A percentile compares a stretch with the other conserved stretches of the same genome.
Conservation (phyloP, 2,113 vertebrate genomes). For the Indicator maculatus region DNA sequence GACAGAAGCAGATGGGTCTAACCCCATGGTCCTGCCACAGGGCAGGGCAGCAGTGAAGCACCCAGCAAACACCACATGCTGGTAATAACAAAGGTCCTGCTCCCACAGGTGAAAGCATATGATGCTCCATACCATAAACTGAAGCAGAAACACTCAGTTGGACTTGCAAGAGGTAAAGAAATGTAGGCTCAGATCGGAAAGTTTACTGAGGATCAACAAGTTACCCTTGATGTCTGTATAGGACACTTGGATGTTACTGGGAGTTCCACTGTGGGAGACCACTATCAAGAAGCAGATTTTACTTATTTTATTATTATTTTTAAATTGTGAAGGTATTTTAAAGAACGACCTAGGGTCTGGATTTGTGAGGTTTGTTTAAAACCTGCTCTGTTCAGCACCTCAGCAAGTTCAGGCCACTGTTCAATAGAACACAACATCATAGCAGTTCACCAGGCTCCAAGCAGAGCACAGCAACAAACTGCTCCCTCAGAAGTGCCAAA, state of each 20-base stretch:
- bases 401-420: not conserved
- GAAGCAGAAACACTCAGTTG: not conserved
- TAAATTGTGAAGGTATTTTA: not conserved
- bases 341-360: not conserved
- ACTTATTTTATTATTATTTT: not conserved
- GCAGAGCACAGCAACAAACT: fast-evolving
- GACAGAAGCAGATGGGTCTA: not conserved
- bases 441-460: not conserved
- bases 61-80: not conserved
- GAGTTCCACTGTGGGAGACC: not conserved
- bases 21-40: not conserved
- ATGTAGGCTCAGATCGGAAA: not conserved
- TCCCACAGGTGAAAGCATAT: fast-evolving
- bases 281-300: not conserved
- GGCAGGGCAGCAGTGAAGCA: not conserved
- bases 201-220: not conserved
- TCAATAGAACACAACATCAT: not conserved
- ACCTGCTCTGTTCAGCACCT: not conserved
- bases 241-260: not conserved
- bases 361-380: not conserved
- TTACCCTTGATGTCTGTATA: no score
- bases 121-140: not conserved
- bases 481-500: fast-evolving
- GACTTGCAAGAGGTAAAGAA: not conserved
- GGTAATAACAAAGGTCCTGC: not conserved